A percentile compares a stretch with the other conserved stretches of the same genome.
Evolutionary conservation across 92 coral and sea anemone species (phyloP).

Genomic region (Epizoanthus rinbou): DNA sequence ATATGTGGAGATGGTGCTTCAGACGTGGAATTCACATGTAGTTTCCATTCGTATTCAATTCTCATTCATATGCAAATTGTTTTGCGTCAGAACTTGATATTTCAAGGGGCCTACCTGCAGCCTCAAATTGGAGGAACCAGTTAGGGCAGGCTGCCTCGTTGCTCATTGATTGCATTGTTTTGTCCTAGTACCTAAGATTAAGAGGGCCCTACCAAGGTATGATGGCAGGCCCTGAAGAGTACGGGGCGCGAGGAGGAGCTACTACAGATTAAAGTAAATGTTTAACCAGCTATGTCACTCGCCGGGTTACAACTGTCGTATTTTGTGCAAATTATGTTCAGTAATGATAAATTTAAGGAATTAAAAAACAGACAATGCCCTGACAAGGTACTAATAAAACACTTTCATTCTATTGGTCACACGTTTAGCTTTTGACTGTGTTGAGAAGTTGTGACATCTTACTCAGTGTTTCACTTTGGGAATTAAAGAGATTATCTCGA

Average conservation of each 20-base stretch:
- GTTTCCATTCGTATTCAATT: no score
- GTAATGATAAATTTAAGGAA: background rate
- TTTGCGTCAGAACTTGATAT: no score
- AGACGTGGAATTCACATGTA: no score
- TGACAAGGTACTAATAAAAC: no score
- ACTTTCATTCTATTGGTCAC: no score
- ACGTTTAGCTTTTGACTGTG: no score
- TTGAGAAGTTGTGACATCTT: no score
- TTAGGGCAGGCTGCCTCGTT: background rate
- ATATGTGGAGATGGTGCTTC: no score
- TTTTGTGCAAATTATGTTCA: background rate
- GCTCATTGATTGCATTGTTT: constrained; percentile 35
- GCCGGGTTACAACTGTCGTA: background rate
- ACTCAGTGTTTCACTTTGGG: no score
- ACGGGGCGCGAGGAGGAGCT: constrained; percentile 43
- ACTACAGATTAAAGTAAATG: constrained; percentile 45
- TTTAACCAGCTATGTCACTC: background rate
- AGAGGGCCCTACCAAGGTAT: constrained; percentile 97
- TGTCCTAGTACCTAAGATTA: constrained; percentile 88
- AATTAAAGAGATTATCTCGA: no score
- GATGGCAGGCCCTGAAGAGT: constrained; percentile 59
- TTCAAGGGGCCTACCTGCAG: background rate
- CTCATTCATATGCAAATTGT: no score
- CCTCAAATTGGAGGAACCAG: background rate
- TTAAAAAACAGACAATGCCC: background rate